Conservation (phyloP, 2,797 vertebrate genomes). For the Clarias pachynema region DNA sequence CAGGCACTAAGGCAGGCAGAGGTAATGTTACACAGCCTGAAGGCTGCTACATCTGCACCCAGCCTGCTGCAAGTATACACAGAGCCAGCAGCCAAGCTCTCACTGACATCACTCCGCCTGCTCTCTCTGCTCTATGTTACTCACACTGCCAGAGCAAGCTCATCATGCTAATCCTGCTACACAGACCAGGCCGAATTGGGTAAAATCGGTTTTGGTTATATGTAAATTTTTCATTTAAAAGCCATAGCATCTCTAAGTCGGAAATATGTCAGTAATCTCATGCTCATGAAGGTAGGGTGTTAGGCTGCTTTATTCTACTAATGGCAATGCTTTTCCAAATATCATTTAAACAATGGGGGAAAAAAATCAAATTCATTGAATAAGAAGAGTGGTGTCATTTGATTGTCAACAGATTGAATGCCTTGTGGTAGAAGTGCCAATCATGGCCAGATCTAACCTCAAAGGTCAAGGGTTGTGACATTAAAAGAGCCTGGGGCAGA, state of each 20-base stretch:
- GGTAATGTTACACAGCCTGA: slow-evolving; percentile 55
- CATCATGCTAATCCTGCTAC: background rate
- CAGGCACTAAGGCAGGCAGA: slow-evolving; percentile 38
- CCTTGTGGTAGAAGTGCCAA: slow-evolving; percentile 34
- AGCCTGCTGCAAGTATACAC: slow-evolving; percentile 49
- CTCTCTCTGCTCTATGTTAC: slow-evolving; percentile 35
- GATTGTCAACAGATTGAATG: slow-evolving; percentile 30
- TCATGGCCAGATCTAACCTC: slow-evolving; percentile 44
- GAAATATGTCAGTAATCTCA: background rate
- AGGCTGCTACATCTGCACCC: slow-evolving; percentile 52
- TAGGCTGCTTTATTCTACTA: background rate
- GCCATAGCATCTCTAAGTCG: background rate
- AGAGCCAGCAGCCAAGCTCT: slow-evolving; percentile 48
- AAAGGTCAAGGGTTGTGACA: slow-evolving; percentile 46
- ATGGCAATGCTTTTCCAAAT: background rate
- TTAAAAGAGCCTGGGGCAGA: slow-evolving; percentile 37
- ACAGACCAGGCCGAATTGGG: slow-evolving; percentile 1
- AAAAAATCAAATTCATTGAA: background rate
- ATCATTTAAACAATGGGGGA: no score
- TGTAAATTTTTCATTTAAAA: background rate
- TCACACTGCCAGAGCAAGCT: slow-evolving; percentile 10
- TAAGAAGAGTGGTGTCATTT: slow-evolving; percentile 4
- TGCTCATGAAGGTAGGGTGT: background rate
- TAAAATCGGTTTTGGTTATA: background rate
- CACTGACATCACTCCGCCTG: slow-evolving; percentile 43